Conservation (phyloP, 2,888 invertebrate species). For the Acleris sparsana region DNA sequence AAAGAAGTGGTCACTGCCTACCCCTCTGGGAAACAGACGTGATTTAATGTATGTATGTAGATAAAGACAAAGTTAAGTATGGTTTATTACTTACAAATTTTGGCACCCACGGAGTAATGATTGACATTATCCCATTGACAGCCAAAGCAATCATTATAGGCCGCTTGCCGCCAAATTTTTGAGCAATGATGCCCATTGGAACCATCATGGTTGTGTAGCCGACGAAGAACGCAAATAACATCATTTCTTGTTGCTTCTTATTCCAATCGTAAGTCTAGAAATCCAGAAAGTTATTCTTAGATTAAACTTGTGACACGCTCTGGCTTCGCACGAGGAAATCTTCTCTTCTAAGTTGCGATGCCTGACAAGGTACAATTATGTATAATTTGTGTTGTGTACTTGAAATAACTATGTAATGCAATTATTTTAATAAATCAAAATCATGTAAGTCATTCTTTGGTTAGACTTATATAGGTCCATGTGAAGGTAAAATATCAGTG, state of each 20-base stretch:
- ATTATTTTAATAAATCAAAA: too few relatives aligned
- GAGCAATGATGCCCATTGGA: constrained; percentile 84
- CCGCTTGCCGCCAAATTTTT: constrained; percentile 84
- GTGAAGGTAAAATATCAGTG: too few relatives aligned
- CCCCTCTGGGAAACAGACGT: too few relatives aligned
- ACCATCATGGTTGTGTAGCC: constrained; percentile 81
- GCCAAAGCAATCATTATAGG: constrained; percentile 72
- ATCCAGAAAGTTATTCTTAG: neutral
- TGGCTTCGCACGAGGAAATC: too few relatives aligned
- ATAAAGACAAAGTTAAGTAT: neutral
- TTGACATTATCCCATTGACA: constrained; percentile 59
- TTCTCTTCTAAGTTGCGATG: too few relatives aligned
- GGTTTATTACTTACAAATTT: constrained; percentile 52
- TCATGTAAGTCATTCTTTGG: too few relatives aligned
- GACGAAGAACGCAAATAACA: constrained; percentile 79
- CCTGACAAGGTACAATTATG: too few relatives aligned
- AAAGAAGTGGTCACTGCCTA: too few relatives aligned
- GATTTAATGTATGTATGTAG: too few relatives aligned
- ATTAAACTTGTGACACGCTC: neutral
- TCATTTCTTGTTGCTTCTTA: constrained; percentile 64
- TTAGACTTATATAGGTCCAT: too few relatives aligned
- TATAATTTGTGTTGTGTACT: too few relatives aligned
- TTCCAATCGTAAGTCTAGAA: constrained; percentile 65
- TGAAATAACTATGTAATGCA: too few relatives aligned
- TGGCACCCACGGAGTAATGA: constrained; percentile 64